Percentiles rank a stretch among this genome's conserved stretches.
Evolutionary conservation across 2,888 invertebrate genomes (phyloP).

Genomic region (Meta bourneti): DNA sequence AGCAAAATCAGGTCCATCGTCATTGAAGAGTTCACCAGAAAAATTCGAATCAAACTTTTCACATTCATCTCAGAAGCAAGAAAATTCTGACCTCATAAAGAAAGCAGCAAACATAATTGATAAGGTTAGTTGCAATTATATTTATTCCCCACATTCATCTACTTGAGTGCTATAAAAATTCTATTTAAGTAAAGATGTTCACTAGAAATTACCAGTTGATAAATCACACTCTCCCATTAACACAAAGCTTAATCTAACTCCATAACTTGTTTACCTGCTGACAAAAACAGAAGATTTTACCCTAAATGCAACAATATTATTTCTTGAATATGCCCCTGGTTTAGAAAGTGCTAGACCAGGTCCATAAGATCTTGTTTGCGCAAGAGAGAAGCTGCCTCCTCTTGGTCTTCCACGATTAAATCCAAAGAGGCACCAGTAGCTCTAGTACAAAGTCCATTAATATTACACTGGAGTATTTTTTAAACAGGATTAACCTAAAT

Average conservation of each 20-base stretch:
- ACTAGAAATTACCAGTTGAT: background rate
- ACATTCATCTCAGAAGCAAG: slow-evolving; percentile 12
- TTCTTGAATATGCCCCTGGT: too few species aligned
- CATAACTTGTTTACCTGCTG: too few species aligned
- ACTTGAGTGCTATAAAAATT: background rate
- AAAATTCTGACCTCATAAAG: slow-evolving; percentile 59
- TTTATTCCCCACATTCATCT: background rate
- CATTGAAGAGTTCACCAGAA: slow-evolving; percentile 74
- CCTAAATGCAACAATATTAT: too few species aligned
- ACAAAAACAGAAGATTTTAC: too few species aligned
- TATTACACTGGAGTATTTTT: too few species aligned
- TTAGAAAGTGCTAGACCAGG: too few species aligned
- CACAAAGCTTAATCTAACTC: background rate
- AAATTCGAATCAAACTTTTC: slow-evolving; percentile 45
- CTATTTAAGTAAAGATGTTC: background rate
- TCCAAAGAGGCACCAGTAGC: too few species aligned
- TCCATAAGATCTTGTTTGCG: too few species aligned
- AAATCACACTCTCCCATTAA: background rate
- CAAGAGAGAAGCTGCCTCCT: too few species aligned
- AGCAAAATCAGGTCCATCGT: slow-evolving; percentile 67
- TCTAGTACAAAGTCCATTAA: too few species aligned
- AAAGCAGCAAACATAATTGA: slow-evolving; percentile 61
- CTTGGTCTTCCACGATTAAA: too few species aligned
- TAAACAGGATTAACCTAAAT: too few species aligned
- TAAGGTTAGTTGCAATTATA: slow-evolving; percentile 41